phyloP scores from a whole-genome alignment of 2,888 invertebrate species.

The Phyto melanocephala region DNA sequence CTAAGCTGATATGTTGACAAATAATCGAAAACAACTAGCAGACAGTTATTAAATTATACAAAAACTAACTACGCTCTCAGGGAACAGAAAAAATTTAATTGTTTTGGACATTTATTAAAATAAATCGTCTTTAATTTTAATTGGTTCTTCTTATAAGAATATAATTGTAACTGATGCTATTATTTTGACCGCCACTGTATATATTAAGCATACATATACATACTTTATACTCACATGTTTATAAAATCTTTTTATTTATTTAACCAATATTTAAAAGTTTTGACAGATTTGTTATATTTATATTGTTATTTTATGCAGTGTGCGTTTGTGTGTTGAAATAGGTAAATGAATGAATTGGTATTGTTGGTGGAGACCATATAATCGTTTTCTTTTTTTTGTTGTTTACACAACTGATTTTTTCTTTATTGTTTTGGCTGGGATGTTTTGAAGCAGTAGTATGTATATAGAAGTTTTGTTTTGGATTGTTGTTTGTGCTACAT shows the following conservation, averaged over 20 bases:
- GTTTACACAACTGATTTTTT: conserved; percentile 16
- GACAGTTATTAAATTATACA: too few relatives aligned
- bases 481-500: conserved; percentile 25
- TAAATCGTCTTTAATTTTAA: too few relatives aligned
- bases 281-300: conserved; percentile 42
- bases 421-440: background rate
- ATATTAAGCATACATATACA: too few relatives aligned
- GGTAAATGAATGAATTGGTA: background rate
- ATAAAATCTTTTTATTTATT: background rate
- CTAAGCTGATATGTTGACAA: too few relatives aligned
- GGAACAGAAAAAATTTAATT: too few relatives aligned
- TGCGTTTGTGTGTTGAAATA: background rate
- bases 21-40: too few relatives aligned
- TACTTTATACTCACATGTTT: too few relatives aligned
- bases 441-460: conserved; percentile 17
- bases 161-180: too few relatives aligned
- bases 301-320: background rate
- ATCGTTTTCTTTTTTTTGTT: background rate
- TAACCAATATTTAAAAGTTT: conserved; percentile 8
- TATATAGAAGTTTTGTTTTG: conserved; percentile 13
- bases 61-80: too few relatives aligned
- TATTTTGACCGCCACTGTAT: too few relatives aligned
- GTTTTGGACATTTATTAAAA: too few relatives aligned
- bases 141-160: too few relatives aligned
- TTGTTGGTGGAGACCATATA: background rate